Percentiles rank a stretch among this genome's conserved stretches.
phyloP scores from a whole-genome alignment of 37 sponge, comb jelly and placozoan species.

The Geodia barretti region DNA sequence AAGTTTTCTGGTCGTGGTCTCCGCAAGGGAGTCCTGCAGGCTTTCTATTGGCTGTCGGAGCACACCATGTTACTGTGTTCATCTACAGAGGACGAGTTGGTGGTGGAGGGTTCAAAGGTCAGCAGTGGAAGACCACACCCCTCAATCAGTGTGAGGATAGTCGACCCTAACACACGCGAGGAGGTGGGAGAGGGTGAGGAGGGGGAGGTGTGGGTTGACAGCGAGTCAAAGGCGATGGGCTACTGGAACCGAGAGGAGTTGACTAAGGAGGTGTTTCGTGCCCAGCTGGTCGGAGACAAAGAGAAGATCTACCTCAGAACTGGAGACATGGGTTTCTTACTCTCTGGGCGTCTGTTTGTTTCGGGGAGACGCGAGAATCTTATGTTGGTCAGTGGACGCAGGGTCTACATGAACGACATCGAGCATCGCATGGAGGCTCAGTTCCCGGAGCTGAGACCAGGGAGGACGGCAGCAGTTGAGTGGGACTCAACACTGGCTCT shows the following conservation, averaged over 20 bases:
- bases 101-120: neutral
- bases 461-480: conserved; percentile 26
- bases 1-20: conserved; percentile 21
- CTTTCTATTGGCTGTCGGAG: conserved; percentile 44
- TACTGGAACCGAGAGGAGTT: conserved; percentile 48
- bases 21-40: conserved; percentile 2
- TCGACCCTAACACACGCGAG: conserved; percentile 35
- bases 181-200: conserved; percentile 32
- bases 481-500: conserved; percentile 6
- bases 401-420: conserved; percentile 37
- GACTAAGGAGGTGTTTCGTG: conserved; percentile 23
- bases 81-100: neutral
- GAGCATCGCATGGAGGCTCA: conserved; percentile 10
- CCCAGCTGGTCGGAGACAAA: conserved; percentile 9
- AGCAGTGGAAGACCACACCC: neutral
- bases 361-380: conserved; percentile 30
- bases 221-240: conserved; percentile 35
- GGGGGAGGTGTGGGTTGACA: conserved; percentile 56
- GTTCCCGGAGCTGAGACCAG: conserved; percentile 4
- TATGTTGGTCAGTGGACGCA: conserved; percentile 34
- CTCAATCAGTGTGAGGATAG: conserved; percentile 38
- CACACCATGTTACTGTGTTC: conserved; percentile 27
- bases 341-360: conserved; percentile 27
- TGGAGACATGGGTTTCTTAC: conserved; percentile 51
- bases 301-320: conserved; percentile 46